Evolutionary conservation across 2,888 invertebrate genomes (phyloP).

Genomic region (Macrosoma leucophasiata): DNA sequence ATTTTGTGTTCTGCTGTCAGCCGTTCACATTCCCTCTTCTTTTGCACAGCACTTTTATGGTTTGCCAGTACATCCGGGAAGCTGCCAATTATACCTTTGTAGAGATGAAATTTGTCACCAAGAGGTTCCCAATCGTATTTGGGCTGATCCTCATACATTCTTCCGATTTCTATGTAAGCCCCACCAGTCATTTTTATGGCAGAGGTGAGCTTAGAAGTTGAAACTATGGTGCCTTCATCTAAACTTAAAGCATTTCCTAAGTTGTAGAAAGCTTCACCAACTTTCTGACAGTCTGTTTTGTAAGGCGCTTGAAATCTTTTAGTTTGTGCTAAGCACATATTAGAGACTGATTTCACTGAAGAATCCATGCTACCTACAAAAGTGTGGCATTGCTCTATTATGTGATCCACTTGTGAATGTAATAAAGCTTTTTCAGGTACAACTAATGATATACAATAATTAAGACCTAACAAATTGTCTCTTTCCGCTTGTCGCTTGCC

Average conservation of each 20-base stretch:
- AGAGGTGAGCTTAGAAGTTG: constrained; percentile 81
- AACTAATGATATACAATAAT: constrained; percentile 92
- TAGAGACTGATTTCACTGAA: constrained; percentile 88
- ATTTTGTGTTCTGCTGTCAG: constrained; percentile 87
- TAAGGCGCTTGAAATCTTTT: constrained; percentile 91
- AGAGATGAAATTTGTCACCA: constrained; percentile 93
- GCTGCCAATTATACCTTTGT: constrained; percentile 92
- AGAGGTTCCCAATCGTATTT: constrained; percentile 93
- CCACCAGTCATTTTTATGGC: constrained; percentile 92
- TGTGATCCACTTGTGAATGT: constrained; percentile 84
- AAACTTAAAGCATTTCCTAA: constrained; percentile 89
- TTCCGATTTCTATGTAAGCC: constrained; percentile 92
- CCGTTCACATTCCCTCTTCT: constrained; percentile 91
- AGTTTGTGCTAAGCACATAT: constrained; percentile 87
- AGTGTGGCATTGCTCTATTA: constrained; percentile 87
- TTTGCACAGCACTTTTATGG: constrained; percentile 92
- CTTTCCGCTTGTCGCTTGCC: constrained; percentile 97
- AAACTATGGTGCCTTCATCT: constrained; percentile 80
- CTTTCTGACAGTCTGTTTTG: constrained; percentile 92
- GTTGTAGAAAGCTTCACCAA: constrained; percentile 90
- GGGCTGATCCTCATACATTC: constrained; percentile 92
- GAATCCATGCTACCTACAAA: constrained; percentile 92
- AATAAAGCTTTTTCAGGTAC: constrained; percentile 88
- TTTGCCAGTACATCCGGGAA: constrained; percentile 94
- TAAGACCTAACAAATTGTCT: constrained; percentile 92